A percentile compares a stretch with the other conserved stretches of the same genome.
Conservation (phyloP, 2,888 invertebrate genomes). For the Cephus pygmeus region DNA sequence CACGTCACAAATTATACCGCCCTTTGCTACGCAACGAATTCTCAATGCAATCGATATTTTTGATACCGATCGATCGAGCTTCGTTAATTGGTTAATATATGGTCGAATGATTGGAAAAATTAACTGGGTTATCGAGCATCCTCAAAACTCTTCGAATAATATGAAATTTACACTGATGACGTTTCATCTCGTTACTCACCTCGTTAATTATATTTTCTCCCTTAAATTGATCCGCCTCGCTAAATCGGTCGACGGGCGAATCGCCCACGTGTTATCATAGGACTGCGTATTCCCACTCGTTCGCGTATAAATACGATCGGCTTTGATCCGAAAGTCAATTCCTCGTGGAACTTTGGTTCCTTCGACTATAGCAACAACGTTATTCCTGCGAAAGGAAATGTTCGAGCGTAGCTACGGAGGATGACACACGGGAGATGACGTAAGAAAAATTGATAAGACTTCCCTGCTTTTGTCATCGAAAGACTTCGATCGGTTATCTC, state of each 20-base stretch:
- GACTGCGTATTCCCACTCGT: not conserved
- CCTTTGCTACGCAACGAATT: not conserved
- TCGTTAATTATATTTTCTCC: not conserved
- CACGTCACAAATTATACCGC: not conserved
- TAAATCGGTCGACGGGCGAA: not conserved
- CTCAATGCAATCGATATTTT: not conserved
- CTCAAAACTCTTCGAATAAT: not conserved
- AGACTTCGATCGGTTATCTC: not conserved
- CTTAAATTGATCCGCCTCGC: not conserved
- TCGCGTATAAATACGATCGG: not conserved
- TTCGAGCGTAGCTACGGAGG: not conserved
- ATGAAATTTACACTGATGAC: not conserved
- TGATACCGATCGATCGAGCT: not conserved
- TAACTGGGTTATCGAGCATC: not conserved
- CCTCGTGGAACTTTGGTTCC: not conserved
- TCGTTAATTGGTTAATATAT: not conserved
- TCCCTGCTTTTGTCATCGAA: not conserved
- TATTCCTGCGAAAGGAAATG: not conserved
- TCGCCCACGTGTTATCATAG: not conserved
- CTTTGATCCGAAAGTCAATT: not conserved
- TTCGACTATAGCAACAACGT: not conserved
- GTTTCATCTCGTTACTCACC: not conserved
- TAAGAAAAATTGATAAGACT: not conserved
- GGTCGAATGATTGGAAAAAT: not conserved
- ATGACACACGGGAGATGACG: not conserved